These are phyloP conservation scores for Apocrypta bakeri DNA, from an alignment of 1,140 invertebrate genomes.

Conservation along the genomic window DNA sequence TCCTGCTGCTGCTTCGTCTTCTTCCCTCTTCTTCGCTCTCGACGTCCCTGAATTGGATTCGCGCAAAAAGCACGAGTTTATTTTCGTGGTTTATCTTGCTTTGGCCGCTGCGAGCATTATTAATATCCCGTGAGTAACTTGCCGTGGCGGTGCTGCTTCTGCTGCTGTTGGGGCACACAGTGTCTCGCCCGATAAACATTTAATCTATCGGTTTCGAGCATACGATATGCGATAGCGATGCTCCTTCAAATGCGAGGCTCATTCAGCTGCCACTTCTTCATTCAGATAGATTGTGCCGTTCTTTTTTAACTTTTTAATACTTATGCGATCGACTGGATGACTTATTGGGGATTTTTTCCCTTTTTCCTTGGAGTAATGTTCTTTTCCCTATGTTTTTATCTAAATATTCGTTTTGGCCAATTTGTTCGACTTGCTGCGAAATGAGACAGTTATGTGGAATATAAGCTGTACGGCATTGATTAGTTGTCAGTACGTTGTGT, in stretches of 20 bases:
- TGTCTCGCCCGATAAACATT: conserved; percentile 1
- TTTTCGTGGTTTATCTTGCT: conserved; percentile 32
- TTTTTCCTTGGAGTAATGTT: too few relatives aligned
- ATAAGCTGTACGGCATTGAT: not conserved
- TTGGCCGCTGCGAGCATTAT: not conserved
- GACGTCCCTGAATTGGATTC: conserved; percentile 20
- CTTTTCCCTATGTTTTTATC: too few relatives aligned
- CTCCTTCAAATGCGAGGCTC: not conserved
- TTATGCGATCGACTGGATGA: not conserved
- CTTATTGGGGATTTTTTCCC: not conserved
- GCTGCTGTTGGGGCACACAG: too few relatives aligned
- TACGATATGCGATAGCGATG: not conserved
- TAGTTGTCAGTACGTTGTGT: not conserved
- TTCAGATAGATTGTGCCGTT: not conserved
- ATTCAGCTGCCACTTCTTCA: not conserved
- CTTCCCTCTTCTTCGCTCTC: not conserved
- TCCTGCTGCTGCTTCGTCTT: not conserved
- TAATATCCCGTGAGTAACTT: not conserved
- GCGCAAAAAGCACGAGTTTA: not conserved
- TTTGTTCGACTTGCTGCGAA: too few relatives aligned
- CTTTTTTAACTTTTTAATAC: not conserved
- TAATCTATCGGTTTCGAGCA: not conserved
- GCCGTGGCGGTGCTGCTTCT: not conserved
- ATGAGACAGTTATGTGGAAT: not conserved
- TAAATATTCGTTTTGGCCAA: too few relatives aligned